Conservation (phyloP, 2,888 invertebrate species). For the Steinernema scapterisci region DNA sequence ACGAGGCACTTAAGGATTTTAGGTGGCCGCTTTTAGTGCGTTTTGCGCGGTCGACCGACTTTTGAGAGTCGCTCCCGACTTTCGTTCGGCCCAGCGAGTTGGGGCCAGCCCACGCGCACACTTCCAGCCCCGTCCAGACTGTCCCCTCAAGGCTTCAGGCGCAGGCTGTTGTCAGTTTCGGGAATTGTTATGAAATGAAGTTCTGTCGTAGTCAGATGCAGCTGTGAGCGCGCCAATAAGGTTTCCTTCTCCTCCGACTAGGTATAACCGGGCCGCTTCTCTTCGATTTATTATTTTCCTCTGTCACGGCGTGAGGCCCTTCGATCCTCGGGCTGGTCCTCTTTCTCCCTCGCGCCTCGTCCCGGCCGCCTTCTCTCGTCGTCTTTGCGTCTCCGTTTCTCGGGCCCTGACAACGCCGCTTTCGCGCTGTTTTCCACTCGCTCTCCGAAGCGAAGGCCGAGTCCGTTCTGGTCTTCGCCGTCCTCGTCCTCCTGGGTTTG, state of each 20-base stretch:
- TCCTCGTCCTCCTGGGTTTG: neutral
- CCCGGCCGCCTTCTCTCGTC: neutral
- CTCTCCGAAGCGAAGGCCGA: neutral
- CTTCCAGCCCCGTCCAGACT: neutral
- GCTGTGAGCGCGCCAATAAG: slow-evolving; percentile 7
- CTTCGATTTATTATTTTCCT: slow-evolving; percentile 17
- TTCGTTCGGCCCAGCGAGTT: neutral
- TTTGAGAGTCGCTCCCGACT: neutral
- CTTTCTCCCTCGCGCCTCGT: slow-evolving; percentile 1
- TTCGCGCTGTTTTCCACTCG: neutral
- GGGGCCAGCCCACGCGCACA: neutral
- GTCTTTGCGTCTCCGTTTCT: neutral
- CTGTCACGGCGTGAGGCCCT: neutral
- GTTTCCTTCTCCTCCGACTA: neutral
- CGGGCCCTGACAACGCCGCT: neutral
- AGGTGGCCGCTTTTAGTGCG: slow-evolving; percentile 5
- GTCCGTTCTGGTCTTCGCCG: neutral
- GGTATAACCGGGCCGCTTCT: neutral
- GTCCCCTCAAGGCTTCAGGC: neutral
- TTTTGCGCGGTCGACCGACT: neutral
- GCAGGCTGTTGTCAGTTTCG: too few relatives aligned
- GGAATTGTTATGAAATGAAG: neutral
- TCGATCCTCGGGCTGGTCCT: neutral
- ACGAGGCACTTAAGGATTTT: slow-evolving; percentile 11
- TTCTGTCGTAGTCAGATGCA: slow-evolving; percentile 25